Base-by-base conservation (phyloP, 2,113 vertebrate genomes). In the Carlito syrichta region DNA sequence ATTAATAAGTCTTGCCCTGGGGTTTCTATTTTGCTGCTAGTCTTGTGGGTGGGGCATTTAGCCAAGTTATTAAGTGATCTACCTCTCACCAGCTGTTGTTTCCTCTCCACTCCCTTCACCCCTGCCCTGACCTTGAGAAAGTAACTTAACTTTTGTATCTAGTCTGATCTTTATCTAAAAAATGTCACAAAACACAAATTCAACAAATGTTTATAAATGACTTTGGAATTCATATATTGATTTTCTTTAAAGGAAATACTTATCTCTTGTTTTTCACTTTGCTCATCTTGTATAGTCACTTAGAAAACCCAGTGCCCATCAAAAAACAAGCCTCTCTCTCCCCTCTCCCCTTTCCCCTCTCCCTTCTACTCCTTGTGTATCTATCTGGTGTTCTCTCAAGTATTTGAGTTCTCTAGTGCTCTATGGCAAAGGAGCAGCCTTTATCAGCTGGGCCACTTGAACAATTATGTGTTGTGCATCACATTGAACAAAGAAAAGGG, bases 401-500 rank as follows among this genome's bases (percentile, higher is more conserved):
- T 62, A 79, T 1, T 79, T 86, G 71, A 81, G 45, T 60, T 92
- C 27, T 62, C 30, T n/a, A 68, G 81, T 77, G 50, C 92, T 85
- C 50, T 83, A 6, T 35, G 48, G 0, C 43, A 73, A n/a, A 8
- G 3, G 8, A 86, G 14, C 27, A 91, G 32, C 2, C 27, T 83
- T 7, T 81, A 43, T 92, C 60, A 89, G 38, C 68, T 83, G 40
- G 23, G 23, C 54, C 74, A 90, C 25, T 91, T 68, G 38, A 74
- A 71, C 66, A 94, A 38, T 45, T 82, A 68, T 17, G 22, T 73
- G 32, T 86, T 90, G 40, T 73, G 32, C 2, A 25, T 90, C 76
- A 20, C 73, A 32, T 86, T n/a, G 35, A 85, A 95, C 69, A 96
- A 92, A 92, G 52, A 69, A 92, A 73, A 88, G 50, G 10, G 25